Percentiles rank a stretch among this genome's conserved stretches.
Evolutionary conservation across 2,113 vertebrate genomes (phyloP).

Genomic region (Hystrix cristata): DNA sequence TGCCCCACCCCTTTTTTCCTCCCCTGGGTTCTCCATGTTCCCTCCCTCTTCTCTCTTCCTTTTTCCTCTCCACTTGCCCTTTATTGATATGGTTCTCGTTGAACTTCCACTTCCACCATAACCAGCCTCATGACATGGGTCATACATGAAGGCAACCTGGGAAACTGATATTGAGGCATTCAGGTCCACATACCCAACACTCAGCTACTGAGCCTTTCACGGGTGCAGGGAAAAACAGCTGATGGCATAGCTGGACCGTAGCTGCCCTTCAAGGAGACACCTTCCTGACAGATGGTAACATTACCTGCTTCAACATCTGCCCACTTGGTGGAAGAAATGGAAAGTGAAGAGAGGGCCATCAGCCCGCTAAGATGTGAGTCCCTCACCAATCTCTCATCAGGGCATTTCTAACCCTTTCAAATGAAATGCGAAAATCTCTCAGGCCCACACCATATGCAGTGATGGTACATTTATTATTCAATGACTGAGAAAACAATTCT

Average conservation of each 20-base stretch:
- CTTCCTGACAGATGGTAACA: not conserved
- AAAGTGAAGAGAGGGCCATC: not conserved
- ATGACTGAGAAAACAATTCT: constrained; percentile 6
- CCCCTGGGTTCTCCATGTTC: not conserved
- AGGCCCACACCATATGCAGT: not conserved
- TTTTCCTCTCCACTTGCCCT: not conserved
- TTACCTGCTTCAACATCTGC: not conserved
- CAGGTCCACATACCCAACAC: not conserved
- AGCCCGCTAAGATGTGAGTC: not conserved
- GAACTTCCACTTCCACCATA: not conserved
- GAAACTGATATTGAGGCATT: not conserved
- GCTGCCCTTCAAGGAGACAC: not conserved
- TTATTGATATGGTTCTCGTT: not conserved
- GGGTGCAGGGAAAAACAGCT: not conserved
- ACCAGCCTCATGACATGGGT: not conserved
- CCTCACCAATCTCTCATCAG: not conserved
- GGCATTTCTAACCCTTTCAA: not conserved
- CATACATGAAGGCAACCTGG: not conserved
- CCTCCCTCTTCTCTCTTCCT: not conserved
- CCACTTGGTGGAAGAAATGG: not conserved
- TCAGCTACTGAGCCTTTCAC: not conserved
- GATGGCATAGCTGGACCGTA: not conserved
- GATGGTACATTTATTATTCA: not conserved
- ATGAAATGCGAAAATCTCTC: not conserved
- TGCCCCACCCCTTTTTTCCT: not conserved